Evolutionary conservation across 1,140 invertebrate species (phyloP).

Genomic region (Atta cephalotes): DNA sequence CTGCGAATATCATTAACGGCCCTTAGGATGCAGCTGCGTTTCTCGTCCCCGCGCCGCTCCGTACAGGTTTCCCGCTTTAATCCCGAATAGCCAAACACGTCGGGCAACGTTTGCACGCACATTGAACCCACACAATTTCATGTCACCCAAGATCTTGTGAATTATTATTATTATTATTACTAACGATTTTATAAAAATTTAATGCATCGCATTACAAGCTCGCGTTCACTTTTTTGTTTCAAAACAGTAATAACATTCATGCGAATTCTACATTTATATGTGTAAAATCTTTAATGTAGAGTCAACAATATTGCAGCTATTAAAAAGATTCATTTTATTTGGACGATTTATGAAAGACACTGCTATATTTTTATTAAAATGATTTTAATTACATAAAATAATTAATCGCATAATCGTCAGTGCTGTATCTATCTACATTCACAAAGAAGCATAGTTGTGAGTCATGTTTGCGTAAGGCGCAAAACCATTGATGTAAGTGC

Average conservation of each 20-base stretch:
- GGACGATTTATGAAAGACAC: background rate
- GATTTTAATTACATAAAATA: constrained; percentile 10
- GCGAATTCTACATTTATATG: background rate
- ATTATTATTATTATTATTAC: constrained; percentile 9
- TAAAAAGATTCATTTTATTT: background rate
- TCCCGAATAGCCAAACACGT: constrained; percentile 44
- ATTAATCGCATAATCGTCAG: background rate
- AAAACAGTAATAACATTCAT: background rate
- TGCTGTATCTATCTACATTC: background rate
- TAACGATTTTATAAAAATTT: constrained; percentile 20
- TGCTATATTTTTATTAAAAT: background rate
- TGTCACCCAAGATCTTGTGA: constrained; percentile 32
- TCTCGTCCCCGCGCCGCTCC: constrained; percentile 44
- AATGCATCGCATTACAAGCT: background rate
- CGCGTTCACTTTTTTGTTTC: background rate
- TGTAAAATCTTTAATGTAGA: background rate
- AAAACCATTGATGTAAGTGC: constrained; percentile 24
- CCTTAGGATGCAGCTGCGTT: constrained; percentile 76
- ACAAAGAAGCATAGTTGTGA: background rate
- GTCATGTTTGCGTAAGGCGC: background rate
- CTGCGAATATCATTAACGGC: constrained; percentile 81
- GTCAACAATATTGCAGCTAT: background rate
- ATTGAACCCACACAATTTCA: constrained; percentile 23
- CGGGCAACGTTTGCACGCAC: constrained; percentile 31
- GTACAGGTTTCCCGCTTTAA: constrained; percentile 64